Evolutionary conservation across 2,797 vertebrate genomes (phyloP), one percentile per base, ranked within the genome.

Genomic region (Crocodylus rhombifer): DNA sequence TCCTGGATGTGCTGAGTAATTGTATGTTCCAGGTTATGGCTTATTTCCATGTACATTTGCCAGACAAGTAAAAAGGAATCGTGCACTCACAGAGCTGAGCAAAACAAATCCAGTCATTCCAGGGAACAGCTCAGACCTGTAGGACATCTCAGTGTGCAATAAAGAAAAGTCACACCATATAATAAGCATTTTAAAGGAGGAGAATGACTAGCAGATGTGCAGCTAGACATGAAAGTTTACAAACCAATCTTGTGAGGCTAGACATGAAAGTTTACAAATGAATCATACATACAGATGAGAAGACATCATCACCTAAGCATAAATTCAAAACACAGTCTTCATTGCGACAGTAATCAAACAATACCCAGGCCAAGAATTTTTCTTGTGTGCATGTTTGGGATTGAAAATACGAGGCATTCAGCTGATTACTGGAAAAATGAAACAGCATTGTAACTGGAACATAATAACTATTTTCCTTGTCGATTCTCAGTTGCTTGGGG

Each of bases 101-200:
- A 88, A 91, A 94, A 84, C 92, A 87, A 87, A 90, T 90, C 80
- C 30, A 84, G 78, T 77, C 20, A 63, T 92, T 89, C 60, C 60
- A 65, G 15, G 81, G 76, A 80, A 73, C 5, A 75, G 73, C 88
- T 73, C 62, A 58, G 30, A 88, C 85, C 67, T 60, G n/a, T 71
- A 14, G 82, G 82, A 85, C 85, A 67, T 23, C 69, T 82, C 58
- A 79, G 2, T 83, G 77, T 90, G 7, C 74, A 94, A 62, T 65
- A 87, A 93, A 25, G 42, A 51, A 80, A 92, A 82, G 77, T 65
- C 28, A 28, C 56, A 78, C 67, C 6, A 85, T 92, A 84, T 69
- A 81, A 69, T 30, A 73, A 2, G 81, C 51, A 69, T 91, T 73
- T 15, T 81, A 14, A 14, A 55, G 20, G 89, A 85, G 90, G 75